These are phyloP conservation scores for Cataglyphis albicans DNA, from an alignment of 2,888 invertebrate genomes.

Conservation along the genomic window DNA sequence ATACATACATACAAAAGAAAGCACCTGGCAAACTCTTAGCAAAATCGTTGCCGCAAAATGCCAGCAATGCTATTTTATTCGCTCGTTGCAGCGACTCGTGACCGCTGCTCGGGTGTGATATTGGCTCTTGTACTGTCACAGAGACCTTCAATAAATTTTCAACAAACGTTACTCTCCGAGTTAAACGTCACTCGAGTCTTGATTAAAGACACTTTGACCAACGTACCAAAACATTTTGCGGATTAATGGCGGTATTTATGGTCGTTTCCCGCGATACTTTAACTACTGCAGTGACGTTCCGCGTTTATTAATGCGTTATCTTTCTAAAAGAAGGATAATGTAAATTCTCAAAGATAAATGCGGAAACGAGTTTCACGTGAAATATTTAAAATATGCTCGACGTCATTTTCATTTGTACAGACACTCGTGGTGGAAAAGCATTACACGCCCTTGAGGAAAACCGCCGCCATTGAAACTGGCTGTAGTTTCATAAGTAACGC, in stretches of 20 bases:
- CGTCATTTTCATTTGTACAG: slow-evolving; percentile 13
- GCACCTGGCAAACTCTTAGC: not conserved
- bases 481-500: slow-evolving; percentile 25
- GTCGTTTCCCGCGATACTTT: not conserved
- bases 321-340: not conserved
- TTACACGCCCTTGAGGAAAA: not conserved
- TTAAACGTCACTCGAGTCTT: slow-evolving; percentile 34
- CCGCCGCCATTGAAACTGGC: slow-evolving; percentile 22
- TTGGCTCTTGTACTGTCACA: slow-evolving; percentile 21
- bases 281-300: not conserved
- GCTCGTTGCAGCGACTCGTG: slow-evolving; percentile 33
- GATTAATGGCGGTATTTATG: slow-evolving; percentile 17
- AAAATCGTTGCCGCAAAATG: slow-evolving; percentile 35
- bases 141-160: slow-evolving; percentile 43
- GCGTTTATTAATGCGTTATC: not conserved
- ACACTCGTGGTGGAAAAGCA: slow-evolving; percentile 27
- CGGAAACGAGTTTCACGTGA: not conserved
- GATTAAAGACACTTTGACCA: slow-evolving; percentile 11
- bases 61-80: slow-evolving; percentile 52
- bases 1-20: not conserved
- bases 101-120: slow-evolving; percentile 36
- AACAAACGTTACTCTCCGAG: not conserved
- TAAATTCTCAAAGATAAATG: not conserved
- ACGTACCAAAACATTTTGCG: slow-evolving; percentile 5
- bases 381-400: slow-evolving; percentile 2